phyloP scores from a whole-genome alignment of 2,797 vertebrate genomes.

The Scyliorhinus canicula region DNA sequence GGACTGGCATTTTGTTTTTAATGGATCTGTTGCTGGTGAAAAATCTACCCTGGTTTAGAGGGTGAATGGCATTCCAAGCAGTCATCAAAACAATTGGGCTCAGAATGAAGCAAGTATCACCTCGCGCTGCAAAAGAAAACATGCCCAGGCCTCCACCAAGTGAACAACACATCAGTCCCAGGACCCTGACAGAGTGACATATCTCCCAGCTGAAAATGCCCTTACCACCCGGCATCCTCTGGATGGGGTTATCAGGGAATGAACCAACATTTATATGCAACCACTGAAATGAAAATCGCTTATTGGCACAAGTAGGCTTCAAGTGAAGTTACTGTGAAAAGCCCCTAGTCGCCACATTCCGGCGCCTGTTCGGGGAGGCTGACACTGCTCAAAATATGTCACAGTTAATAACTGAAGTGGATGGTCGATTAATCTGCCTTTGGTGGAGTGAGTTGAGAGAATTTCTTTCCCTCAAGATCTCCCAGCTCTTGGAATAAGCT shows the following conservation, averaged over 20 bases:
- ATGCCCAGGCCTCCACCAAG: not conserved
- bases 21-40: not conserved
- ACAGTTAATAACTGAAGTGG: not conserved
- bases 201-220: not conserved
- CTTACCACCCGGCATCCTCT: too few species aligned
- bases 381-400: not conserved
- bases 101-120: not conserved
- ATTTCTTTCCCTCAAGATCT: not conserved
- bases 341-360: too few species aligned
- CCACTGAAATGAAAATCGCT: too few species aligned
- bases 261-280: too few species aligned
- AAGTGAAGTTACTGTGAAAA: too few species aligned
- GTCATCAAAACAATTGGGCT: not conserved
- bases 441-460: not conserved
- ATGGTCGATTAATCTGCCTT: too few species aligned
- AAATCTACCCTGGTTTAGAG: not conserved
- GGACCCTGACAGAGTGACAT: not conserved
- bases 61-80: not conserved
- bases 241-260: too few species aligned
- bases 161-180: not conserved
- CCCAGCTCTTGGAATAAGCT: not conserved
- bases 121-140: not conserved
- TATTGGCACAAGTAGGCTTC: too few species aligned
- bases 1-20: not conserved
- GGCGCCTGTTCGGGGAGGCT: too few species aligned